Evolutionary conservation across 2,888 invertebrate species (phyloP).

Genomic region (Ceratothoa steindachneri): DNA sequence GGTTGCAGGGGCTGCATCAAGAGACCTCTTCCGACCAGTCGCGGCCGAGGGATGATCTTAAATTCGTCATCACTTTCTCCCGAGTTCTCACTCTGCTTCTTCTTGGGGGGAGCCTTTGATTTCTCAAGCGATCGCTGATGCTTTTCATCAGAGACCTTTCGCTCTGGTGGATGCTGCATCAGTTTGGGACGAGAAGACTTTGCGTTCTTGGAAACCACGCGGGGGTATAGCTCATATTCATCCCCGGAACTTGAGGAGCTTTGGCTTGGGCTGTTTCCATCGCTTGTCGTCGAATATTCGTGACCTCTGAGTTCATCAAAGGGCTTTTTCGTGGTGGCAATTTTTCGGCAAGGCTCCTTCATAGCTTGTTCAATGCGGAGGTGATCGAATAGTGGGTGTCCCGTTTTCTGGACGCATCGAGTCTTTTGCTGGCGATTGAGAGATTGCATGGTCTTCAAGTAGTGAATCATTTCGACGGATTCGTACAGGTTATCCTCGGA

Average conservation of each 20-base stretch:
- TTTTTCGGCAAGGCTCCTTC: constrained; percentile 11
- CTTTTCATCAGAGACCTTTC: constrained; percentile 16
- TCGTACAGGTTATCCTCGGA: constrained; percentile 42
- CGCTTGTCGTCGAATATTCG: constrained; percentile 20
- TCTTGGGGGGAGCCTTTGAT: not conserved
- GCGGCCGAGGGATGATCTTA: constrained; percentile 2
- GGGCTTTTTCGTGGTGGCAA: constrained; percentile 9
- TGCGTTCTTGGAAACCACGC: not conserved
- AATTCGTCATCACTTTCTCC: constrained; percentile 8
- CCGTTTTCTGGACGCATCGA: constrained; percentile 30
- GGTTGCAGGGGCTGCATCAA: not conserved
- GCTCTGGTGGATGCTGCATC: not conserved
- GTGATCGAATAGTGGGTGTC: constrained; percentile 42
- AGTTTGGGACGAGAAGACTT: not conserved
- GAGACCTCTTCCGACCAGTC: not conserved
- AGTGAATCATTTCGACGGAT: constrained; percentile 40
- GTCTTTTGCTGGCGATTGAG: constrained; percentile 31
- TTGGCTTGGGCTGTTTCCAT: constrained; percentile 29
- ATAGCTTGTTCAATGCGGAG: constrained; percentile 35
- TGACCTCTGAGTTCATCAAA: not conserved
- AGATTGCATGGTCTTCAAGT: constrained; percentile 34
- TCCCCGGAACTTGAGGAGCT: constrained; percentile 42
- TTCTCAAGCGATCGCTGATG: constrained; percentile 13
- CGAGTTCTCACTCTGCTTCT: not conserved
- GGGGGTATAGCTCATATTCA: constrained; percentile 24